phyloP scores from a whole-genome alignment of 1,140 invertebrate genomes.

The Pseudomyrmex gracilis region DNA sequence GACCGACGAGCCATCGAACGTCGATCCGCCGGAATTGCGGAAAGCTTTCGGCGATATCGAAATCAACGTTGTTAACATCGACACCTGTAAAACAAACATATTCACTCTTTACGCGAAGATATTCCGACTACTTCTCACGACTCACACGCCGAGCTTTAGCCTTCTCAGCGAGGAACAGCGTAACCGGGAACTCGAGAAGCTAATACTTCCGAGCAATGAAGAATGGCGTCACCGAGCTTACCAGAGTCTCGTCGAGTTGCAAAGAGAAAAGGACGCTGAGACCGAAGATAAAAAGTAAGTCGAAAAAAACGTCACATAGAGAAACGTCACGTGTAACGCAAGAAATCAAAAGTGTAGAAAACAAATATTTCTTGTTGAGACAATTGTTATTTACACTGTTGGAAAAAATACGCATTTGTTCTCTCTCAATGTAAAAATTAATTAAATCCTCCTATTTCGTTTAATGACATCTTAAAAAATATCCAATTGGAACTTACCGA shows the following conservation, averaged over 20 bases:
- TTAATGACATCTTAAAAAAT: too few relatives aligned
- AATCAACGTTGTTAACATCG: neutral
- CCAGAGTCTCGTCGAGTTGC: slow-evolving; percentile 90
- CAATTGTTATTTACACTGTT: too few relatives aligned
- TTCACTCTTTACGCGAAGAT: slow-evolving; percentile 78
- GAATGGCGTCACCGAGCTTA: slow-evolving; percentile 91
- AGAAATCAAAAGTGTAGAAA: too few relatives aligned
- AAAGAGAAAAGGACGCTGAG: slow-evolving; percentile 84
- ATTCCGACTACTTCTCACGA: slow-evolving; percentile 77
- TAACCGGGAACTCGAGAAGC: slow-evolving; percentile 75
- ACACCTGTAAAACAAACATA: slow-evolving; percentile 63
- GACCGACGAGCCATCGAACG: neutral
- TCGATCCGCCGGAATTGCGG: neutral
- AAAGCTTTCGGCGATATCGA: neutral
- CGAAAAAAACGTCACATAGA: neutral
- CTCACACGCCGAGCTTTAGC: slow-evolving; percentile 61
- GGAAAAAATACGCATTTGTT: too few relatives aligned
- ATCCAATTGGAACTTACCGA: too few relatives aligned
- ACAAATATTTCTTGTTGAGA: too few relatives aligned
- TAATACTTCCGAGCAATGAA: slow-evolving; percentile 89
- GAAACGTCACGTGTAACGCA: too few relatives aligned
- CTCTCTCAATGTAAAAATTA: too few relatives aligned
- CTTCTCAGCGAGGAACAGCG: slow-evolving; percentile 60
- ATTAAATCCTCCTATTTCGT: too few relatives aligned
- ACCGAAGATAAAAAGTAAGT: slow-evolving; percentile 50